phyloP scores from a whole-genome alignment of 2,113 vertebrate species.

The Serinus canaria region DNA sequence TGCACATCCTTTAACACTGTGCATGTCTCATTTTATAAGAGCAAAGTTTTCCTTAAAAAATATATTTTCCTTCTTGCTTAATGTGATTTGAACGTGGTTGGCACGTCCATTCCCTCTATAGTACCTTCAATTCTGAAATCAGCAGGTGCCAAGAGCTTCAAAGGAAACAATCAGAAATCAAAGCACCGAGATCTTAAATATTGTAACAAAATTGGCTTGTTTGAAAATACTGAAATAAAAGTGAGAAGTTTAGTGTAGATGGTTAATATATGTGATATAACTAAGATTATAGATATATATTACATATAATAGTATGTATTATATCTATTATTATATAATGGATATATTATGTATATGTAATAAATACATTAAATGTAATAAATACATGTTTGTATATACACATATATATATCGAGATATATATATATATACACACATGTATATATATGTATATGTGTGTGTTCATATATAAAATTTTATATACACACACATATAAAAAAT shows the following conservation, averaged over 20 bases:
- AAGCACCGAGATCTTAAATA: neutral
- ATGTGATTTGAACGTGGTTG: neutral
- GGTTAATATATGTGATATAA: fast-evolving
- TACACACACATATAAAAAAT: no score
- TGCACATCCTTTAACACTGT: neutral
- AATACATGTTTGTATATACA: neutral
- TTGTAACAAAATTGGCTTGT: neutral
- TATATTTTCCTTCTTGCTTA: neutral
- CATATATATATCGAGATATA: no score
- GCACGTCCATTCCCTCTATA: neutral
- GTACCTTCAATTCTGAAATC: neutral
- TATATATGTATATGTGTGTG: neutral
- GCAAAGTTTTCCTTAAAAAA: neutral
- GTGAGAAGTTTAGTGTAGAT: neutral
- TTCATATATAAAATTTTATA: neutral
- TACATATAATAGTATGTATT: no score
- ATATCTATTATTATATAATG: no score
- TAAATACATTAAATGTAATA: no score
- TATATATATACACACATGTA: neutral
- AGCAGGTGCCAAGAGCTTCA: neutral
- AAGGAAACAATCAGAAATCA: neutral
- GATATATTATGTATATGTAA: neutral
- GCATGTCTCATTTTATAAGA: neutral
- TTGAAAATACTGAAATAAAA: neutral
- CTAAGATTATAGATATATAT: no score